A percentile compares a stretch with the other conserved stretches of the same genome.
These are phyloP conservation scores for Thamnophis elegans DNA, from an alignment of 2,797 vertebrate genomes.

Conservation along the genomic window DNA sequence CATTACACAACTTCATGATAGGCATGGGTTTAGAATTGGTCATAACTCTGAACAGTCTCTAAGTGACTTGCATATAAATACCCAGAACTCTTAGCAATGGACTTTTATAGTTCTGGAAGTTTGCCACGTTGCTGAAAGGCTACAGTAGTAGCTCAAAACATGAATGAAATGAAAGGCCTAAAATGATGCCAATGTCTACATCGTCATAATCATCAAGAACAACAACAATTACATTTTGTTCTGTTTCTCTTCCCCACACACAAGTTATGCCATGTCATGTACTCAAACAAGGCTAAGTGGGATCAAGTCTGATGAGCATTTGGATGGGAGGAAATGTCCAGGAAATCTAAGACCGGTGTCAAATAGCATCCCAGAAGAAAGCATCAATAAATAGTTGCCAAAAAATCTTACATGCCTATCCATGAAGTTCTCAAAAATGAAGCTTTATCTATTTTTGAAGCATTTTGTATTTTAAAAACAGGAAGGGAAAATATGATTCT, in stretches of 20 bases:
- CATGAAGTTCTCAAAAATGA: not conserved
- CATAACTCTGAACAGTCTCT: not conserved
- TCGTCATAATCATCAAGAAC: not conserved
- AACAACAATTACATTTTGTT: not conserved
- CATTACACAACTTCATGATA: not conserved
- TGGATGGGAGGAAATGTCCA: not conserved
- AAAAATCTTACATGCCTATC: not conserved
- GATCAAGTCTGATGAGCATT: not conserved
- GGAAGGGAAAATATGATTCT: not conserved
- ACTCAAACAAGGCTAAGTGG: not conserved
- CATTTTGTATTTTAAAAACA: not conserved
- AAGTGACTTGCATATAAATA: not conserved
- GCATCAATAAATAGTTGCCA: not conserved
- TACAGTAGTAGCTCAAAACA: not conserved
- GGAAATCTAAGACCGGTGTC: not conserved
- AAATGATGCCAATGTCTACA: not conserved
- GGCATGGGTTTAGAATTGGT: accelerated
- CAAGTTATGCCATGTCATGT: not conserved
- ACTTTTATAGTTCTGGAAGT: not conserved
- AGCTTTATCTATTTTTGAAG: not conserved
- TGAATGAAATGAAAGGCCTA: not conserved
- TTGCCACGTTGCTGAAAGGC: not conserved
- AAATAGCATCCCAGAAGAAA: not conserved
- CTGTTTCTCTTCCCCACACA: not conserved
- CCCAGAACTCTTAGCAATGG: not conserved